Percentiles rank a stretch among this genome's conserved stretches.
phyloP scores from a whole-genome alignment of 2,797 vertebrate species.

The Myoxocephalus aenaeus region DNA sequence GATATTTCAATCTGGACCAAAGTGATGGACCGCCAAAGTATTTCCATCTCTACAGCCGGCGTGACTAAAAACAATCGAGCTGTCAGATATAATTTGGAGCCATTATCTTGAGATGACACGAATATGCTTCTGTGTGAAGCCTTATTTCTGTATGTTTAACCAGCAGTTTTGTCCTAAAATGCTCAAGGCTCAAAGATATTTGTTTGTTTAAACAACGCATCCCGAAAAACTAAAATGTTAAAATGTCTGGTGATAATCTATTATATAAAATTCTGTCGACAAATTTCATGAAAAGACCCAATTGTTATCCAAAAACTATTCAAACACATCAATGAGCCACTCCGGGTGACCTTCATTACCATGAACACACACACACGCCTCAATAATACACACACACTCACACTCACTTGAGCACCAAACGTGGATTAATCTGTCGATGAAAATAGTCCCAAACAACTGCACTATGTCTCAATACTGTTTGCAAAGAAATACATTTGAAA shows the following conservation, averaged over 20 bases:
- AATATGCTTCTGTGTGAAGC: slow-evolving; percentile 4
- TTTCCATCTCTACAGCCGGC: not conserved
- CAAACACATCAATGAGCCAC: not conserved
- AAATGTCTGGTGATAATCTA: not conserved
- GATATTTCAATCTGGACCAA: slow-evolving; percentile 4
- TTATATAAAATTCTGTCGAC: not conserved
- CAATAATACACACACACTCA: no score
- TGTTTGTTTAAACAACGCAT: not conserved
- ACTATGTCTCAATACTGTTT: no score
- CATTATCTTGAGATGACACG: slow-evolving; percentile 17
- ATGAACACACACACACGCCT: no score
- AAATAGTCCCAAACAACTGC: not conserved
- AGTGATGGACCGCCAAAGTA: slow-evolving; percentile 8
- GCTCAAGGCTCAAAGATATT: not conserved
- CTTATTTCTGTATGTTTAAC: slow-evolving; percentile 23
- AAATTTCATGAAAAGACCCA: not conserved
- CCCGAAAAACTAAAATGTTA: not conserved
- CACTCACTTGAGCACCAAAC: not conserved
- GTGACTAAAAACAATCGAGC: slow-evolving; percentile 11
- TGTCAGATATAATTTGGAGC: slow-evolving; percentile 37
- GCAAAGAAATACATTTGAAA: no score
- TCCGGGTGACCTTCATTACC: no score
- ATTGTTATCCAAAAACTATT: no score
- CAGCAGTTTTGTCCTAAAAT: not conserved
- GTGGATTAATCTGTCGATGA: not conserved